Conservation (phyloP, 2,113 vertebrate species). For the Callocephalon fimbriatum region DNA sequence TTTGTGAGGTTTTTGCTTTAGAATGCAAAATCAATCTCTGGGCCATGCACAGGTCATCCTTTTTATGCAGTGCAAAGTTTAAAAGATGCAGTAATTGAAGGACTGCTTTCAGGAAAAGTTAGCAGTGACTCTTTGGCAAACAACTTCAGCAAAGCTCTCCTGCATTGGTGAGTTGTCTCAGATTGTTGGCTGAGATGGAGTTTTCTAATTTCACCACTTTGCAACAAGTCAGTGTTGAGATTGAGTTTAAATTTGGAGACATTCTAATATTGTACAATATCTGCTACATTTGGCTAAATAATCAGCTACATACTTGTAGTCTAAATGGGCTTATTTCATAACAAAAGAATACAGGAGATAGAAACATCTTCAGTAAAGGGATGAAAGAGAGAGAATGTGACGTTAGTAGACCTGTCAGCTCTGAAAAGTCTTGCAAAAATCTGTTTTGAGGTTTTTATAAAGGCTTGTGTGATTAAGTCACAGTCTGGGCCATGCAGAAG, state of each 20-base stretch:
- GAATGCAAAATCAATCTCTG: neutral
- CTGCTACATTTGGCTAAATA: neutral
- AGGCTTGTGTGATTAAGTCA: neutral
- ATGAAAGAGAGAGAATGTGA: neutral
- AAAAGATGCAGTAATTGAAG: neutral
- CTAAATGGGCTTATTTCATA: neutral
- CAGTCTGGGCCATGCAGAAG: neutral
- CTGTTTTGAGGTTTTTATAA: neutral
- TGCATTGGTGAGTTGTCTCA: neutral
- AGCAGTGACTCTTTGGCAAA: neutral
- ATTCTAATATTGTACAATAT: neutral
- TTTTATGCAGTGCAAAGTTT: neutral
- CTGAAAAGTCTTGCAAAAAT: neutral
- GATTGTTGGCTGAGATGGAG: neutral
- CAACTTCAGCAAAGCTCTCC: neutral
- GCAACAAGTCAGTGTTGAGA: neutral
- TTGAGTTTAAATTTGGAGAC: neutral
- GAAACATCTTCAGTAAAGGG: neutral
- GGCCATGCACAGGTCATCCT: neutral
- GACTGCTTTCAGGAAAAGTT: neutral
- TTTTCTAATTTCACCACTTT: neutral
- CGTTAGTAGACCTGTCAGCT: neutral
- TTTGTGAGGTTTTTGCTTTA: neutral
- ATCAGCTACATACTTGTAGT: neutral
- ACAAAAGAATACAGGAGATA: neutral